Evolutionary conservation across 1,140 invertebrate species (phyloP), one percentile per base, ranked within the genome.

Genomic region (Drosophila micromelanica): DNA sequence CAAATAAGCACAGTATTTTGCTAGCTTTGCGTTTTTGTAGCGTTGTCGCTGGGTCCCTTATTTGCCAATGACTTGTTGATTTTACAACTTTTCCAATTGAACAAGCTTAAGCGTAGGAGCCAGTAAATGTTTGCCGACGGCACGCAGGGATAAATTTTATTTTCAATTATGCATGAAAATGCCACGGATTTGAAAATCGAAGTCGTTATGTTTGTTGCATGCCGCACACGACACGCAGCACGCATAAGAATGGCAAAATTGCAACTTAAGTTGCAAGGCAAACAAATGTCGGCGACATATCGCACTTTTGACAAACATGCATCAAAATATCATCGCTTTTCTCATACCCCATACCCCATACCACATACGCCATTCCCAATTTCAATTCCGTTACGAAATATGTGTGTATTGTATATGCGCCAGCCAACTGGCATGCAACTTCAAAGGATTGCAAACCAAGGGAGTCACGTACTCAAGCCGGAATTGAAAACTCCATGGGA

Each of bases 1-100:
- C 84, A 87, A 87, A 87, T 87, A 87, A 76, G 76, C 69, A 67
- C 59, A 76, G 69, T 82, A 77, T 82, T 89, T 89, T 77, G 56
- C 80, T 65, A 70, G 63, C 67, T 42, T 59, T n/a, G 60, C 17
- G 49, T 35, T 73, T 73, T 85, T 79, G 64, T 65, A 59, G 56
- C 61, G 65, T 43, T 72, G 71, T 59, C 59, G 74, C 82, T 81
- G 64, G 68, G 35, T 59, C 32, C 49, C 63, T 63, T 85, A 61
- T 87, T 87, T 82, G 72, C 79, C 79, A 79, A 82, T 87, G 82
- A 87, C 82, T 87, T 87, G 84, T 87, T 87, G 84, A 87, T 87
- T 89, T 87, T 87, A 87, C 69, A 89, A 89, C 76, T 89, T 89
- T 87, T 76, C 70, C 84, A 82, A 84, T 89, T 84, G 84, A 82